Conservation (phyloP, 2,113 vertebrate genomes). For the Indicator maculatus region DNA sequence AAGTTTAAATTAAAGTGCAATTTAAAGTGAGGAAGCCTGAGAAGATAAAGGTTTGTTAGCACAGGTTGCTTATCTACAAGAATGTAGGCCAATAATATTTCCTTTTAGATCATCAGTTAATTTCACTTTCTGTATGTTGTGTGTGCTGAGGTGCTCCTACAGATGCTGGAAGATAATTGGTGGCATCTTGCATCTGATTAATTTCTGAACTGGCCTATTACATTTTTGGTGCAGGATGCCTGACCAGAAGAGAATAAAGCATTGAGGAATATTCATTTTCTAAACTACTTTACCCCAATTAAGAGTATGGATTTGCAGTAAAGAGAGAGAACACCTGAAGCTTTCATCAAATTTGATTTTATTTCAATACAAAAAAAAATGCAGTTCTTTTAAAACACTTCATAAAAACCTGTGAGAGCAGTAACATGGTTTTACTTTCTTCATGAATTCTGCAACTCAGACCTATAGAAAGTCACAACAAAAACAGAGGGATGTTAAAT, state of each 20-base stretch:
- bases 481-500: neutral
- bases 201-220: neutral
- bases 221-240: neutral
- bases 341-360: constrained; percentile 4
- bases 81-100: neutral
- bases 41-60: neutral
- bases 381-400: neutral
- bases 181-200: constrained; percentile 8
- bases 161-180: neutral
- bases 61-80: neutral
- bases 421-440: neutral
- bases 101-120: neutral
- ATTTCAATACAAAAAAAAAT: neutral
- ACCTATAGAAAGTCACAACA: neutral
- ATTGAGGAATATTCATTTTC: neutral
- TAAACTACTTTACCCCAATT: neutral
- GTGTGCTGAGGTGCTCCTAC: neutral
- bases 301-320: constrained; percentile 2
- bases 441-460: neutral
- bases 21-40: neutral
- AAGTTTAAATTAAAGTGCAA: neutral
- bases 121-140: neutral
- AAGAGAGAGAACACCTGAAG: neutral
- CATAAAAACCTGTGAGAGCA: neutral
- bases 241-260: constrained; percentile 39